phyloP scores from a whole-genome alignment of 2,888 invertebrate genomes.

The Hydrotaea diabolus region DNA sequence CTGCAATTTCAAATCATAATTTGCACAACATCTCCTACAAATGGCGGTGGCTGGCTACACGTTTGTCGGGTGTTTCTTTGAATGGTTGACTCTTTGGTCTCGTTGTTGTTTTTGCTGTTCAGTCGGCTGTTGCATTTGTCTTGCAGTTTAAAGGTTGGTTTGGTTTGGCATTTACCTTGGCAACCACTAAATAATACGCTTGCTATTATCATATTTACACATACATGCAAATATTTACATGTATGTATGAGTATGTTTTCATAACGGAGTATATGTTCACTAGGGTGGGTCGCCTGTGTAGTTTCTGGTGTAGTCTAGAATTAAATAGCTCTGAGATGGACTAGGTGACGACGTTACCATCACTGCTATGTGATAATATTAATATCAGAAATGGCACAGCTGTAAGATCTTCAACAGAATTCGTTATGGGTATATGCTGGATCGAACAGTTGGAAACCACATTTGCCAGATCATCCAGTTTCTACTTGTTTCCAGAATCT shows the following conservation, averaged over 20 bases:
- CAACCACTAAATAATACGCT: conserved; percentile 59
- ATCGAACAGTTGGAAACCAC: too few species aligned
- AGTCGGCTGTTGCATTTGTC: conserved; percentile 15
- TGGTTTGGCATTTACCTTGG: conserved; percentile 70
- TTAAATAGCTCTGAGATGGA: too few species aligned
- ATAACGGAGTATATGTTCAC: background rate
- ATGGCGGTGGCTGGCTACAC: conserved; percentile 20
- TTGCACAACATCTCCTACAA: conserved; percentile 46
- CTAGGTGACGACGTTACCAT: too few species aligned
- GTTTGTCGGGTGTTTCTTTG: conserved; percentile 33
- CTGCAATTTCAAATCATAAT: conserved; percentile 62
- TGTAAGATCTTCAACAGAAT: too few species aligned
- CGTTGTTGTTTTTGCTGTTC: background rate
- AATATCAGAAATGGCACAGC: too few species aligned
- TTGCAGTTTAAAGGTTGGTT: conserved; percentile 68
- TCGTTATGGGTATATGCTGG: too few species aligned
- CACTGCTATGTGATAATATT: too few species aligned
- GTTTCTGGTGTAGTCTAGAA: too few species aligned
- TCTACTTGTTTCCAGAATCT: too few species aligned
- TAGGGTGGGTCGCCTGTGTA: too few species aligned
- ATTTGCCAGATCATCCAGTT: too few species aligned
- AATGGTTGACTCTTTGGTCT: conserved; percentile 26
- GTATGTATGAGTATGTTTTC: conserved; percentile 32
- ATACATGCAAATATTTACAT: too few species aligned
- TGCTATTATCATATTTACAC: conserved; percentile 22